These are phyloP conservation scores for Leptura quadrifasciata DNA, from an alignment of 2,888 invertebrate genomes.

Conservation along the genomic window DNA sequence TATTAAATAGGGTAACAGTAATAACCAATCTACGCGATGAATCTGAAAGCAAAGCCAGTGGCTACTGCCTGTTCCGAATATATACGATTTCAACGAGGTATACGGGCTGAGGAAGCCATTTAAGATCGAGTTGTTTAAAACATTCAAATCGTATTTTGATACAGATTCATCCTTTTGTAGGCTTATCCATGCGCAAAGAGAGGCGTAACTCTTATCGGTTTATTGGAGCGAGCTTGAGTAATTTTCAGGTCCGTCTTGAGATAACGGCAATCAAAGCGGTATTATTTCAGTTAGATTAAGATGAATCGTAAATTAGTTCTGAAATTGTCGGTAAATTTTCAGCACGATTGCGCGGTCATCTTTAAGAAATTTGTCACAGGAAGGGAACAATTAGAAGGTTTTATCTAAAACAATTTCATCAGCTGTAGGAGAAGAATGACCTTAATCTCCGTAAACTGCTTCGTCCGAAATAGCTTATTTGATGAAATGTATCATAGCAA, in stretches of 20 bases:
- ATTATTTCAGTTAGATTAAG: not conserved
- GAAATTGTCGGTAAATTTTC: not conserved
- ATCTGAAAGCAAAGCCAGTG: slow-evolving; percentile 6
- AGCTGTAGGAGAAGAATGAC: no score
- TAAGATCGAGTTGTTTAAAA: not conserved
- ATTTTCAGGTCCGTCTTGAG: not conserved
- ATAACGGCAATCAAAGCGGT: not conserved
- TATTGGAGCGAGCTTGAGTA: not conserved
- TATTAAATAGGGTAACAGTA: not conserved
- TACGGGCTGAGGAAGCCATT: slow-evolving; percentile 1
- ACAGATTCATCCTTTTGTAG: not conserved
- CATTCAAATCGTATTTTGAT: slow-evolving; percentile 8
- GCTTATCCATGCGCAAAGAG: not conserved
- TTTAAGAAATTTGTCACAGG: not conserved
- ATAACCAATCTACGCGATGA: not conserved
- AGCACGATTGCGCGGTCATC: not conserved
- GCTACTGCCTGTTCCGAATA: not conserved
- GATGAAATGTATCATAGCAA: no score
- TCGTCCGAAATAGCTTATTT: no score
- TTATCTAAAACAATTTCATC: no score
- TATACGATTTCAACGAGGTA: not conserved
- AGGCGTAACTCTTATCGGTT: slow-evolving; percentile 3
- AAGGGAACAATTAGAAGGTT: no score
- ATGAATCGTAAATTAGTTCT: not conserved
- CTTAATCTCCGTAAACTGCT: no score